phyloP scores from a whole-genome alignment of 1,140 invertebrate genomes.

The Hormaphis cornu region DNA sequence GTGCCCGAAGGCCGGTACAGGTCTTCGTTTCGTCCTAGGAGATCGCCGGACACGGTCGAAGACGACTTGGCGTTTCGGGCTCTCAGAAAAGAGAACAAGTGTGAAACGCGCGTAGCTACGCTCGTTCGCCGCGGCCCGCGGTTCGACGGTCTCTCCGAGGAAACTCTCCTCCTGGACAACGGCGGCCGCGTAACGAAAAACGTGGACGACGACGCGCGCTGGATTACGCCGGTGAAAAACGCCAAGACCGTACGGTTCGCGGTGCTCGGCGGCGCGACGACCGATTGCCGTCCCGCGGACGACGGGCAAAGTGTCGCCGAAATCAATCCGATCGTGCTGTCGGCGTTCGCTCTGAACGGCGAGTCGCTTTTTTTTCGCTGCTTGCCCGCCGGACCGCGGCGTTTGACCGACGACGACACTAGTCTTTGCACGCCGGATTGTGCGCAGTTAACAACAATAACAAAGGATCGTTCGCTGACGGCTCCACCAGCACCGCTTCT shows the following conservation, averaged over 20 bases:
- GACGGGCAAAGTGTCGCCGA: background rate
- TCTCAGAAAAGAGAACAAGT: conserved; percentile 59
- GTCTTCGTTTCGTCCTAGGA: conserved; percentile 53
- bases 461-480: too few relatives aligned
- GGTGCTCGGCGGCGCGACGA: too few relatives aligned
- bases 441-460: too few relatives aligned
- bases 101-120: background rate
- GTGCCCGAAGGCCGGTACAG: conserved; percentile 51
- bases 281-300: background rate
- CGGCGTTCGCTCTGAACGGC: background rate
- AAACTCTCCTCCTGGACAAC: background rate
- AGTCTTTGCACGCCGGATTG: too few relatives aligned
- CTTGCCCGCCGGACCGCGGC: too few relatives aligned
- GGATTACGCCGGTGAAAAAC: background rate
- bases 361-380: conserved; percentile 2
- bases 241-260: too few relatives aligned
- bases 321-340: background rate
- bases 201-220: conserved; percentile 4
- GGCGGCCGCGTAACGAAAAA: background rate
- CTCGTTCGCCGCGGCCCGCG: background rate
- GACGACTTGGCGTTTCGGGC: conserved; percentile 79
- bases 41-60: conserved; percentile 68
- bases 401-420: too few relatives aligned
- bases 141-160: too few relatives aligned
- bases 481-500: background rate